Base-by-base conservation (phyloP, 2,888 invertebrate species). In the Ernsta delagoae region DNA sequence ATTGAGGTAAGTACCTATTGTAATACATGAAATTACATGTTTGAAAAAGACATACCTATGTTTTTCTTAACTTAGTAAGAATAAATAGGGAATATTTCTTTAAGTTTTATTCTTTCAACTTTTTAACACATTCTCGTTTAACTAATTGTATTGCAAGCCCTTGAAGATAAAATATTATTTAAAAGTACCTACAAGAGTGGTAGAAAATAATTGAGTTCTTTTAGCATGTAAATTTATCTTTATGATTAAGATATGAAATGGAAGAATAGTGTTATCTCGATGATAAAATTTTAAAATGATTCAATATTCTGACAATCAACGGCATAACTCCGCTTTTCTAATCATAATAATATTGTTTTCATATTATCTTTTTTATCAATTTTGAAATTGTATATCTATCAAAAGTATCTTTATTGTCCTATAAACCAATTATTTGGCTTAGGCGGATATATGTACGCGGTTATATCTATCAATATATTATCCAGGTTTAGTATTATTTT, bases 1-100 rank as follows among this genome's bases (percentile, higher is more conserved):
- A 48, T 89, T 66, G 73, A 84, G 72, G 92, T 89, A 73, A 83
- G 90, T 82, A 61, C 57, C 66, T 48, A 4, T 6, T 16, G 16
- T 16, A 16, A 48, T 2, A 48, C 1, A 12, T 36, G 36, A 36
- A 3, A 36, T n/a, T n/a, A n/a, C n/a, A n/a, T n/a, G n/a, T n/a
- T n/a, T n/a, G n/a, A n/a, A n/a, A n/a, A n/a, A n/a, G n/a, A n/a
- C n/a, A n/a, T n/a, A n/a, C n/a, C n/a, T n/a, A n/a, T n/a, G n/a
- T n/a, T n/a, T n/a, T n/a, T n/a, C n/a, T n/a, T n/a, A n/a, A n/a
- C n/a, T n/a, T n/a, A n/a, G n/a, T n/a, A n/a, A 36, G 36, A 36
- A 36, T 36, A n/a, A n/a, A n/a, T n/a, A n/a, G n/a, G n/a, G n/a
- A n/a, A n/a, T n/a, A n/a, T n/a, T n/a, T n/a, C n/a, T n/a, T n/a